Evolutionary conservation across 2,797 vertebrate species (phyloP).

Genomic region (Gambelia wislizenii): DNA sequence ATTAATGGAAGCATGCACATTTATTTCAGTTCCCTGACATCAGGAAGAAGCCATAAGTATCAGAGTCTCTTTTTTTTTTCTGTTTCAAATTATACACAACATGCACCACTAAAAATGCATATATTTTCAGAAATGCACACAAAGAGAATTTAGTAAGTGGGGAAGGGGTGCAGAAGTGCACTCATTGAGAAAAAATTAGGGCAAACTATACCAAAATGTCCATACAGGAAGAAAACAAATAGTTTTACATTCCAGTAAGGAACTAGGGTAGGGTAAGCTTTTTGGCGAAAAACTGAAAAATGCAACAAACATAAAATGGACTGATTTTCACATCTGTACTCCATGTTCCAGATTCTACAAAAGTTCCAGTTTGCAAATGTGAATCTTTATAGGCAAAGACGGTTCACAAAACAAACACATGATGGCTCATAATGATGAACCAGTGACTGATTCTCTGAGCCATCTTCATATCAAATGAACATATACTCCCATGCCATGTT

Average conservation of each 20-base stretch:
- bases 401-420: background rate
- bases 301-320: background rate
- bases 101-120: background rate
- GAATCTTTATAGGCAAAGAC: background rate
- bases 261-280: background rate
- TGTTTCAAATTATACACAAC: background rate
- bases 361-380: background rate
- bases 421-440: background rate
- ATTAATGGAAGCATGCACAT: background rate
- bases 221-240: background rate
- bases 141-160: background rate
- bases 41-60: background rate
- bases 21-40: background rate
- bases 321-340: background rate
- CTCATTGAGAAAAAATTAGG: background rate
- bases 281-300: background rate
- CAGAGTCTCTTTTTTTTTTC: background rate
- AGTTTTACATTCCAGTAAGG: background rate
- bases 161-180: background rate
- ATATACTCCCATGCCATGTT: background rate
- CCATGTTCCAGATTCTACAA: background rate
- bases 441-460: background rate
- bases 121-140: background rate
- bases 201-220: background rate
- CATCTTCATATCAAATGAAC: background rate